Conservation (phyloP, 2,113 vertebrate species). For the Gasterosteus aculeatus region DNA sequence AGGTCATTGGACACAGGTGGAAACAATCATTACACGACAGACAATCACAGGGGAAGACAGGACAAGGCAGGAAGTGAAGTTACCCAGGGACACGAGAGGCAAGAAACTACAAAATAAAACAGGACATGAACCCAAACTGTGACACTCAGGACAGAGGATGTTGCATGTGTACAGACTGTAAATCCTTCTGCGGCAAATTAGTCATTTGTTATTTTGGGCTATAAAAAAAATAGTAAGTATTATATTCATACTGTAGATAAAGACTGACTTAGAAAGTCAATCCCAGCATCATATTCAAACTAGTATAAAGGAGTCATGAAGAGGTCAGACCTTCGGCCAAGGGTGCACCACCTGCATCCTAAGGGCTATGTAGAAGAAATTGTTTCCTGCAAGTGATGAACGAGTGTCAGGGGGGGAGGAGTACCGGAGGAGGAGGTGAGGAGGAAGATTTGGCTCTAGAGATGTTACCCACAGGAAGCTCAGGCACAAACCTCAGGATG, state of each 20-base stretch:
- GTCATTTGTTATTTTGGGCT: too few species aligned
- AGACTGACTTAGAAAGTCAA: not conserved
- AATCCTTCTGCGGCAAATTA: too few species aligned
- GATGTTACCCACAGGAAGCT: slow-evolving; percentile 64
- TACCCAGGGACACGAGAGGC: too few species aligned
- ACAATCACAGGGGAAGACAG: too few species aligned
- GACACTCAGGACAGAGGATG: too few species aligned
- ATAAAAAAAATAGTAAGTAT: not conserved
- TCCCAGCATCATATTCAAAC: not conserved
- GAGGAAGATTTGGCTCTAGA: slow-evolving; percentile 69
- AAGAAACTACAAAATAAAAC: too few species aligned
- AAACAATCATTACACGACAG: too few species aligned
- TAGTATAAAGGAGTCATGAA: not conserved
- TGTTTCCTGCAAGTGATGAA: slow-evolving; percentile 71
- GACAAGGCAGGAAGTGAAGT: too few species aligned
- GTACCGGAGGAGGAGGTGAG: slow-evolving; percentile 16
- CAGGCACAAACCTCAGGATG: slow-evolving; percentile 75
- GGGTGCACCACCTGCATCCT: slow-evolving; percentile 61
- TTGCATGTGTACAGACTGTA: too few species aligned
- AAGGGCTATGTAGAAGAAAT: slow-evolving; percentile 59
- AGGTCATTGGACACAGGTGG: too few species aligned
- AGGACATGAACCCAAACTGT: too few species aligned
- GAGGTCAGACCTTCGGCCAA: slow-evolving; percentile 61
- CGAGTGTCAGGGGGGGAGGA: slow-evolving; percentile 65
- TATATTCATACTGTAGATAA: not conserved